phyloP scores from a whole-genome alignment of 37 sponge, comb jelly and placozoan species.

The Diacarnus erythraeanus region DNA sequence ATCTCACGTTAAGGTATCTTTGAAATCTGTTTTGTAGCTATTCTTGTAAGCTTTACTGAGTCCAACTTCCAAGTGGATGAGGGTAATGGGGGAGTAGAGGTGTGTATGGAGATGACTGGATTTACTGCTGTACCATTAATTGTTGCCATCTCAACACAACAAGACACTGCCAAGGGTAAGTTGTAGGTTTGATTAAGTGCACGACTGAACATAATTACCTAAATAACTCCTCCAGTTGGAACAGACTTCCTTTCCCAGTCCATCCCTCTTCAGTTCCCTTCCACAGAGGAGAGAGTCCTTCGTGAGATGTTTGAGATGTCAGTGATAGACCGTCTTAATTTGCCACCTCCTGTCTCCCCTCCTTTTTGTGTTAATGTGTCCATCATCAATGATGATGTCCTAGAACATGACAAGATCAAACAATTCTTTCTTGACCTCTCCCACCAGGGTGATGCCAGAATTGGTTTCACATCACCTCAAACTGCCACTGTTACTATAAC shows the following conservation, averaged over 20 bases:
- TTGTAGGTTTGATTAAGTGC: neutral
- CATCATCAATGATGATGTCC: conserved; percentile 30
- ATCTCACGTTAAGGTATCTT: neutral
- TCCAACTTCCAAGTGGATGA: conserved; percentile 33
- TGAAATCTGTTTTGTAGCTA: conserved; percentile 2
- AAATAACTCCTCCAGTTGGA: neutral
- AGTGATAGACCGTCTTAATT: neutral
- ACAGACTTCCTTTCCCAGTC: conserved; percentile 3
- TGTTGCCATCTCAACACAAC: neutral
- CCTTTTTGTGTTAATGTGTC: conserved; percentile 11
- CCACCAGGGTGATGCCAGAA: too few relatives aligned
- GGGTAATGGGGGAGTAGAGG: conserved; percentile 15
- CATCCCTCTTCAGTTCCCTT: conserved; percentile 1
- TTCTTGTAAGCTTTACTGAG: neutral
- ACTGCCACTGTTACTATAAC: neutral
- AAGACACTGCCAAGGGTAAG: conserved; percentile 10
- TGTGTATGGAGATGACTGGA: conserved; percentile 32
- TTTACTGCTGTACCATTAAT: neutral
- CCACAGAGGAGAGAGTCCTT: neutral
- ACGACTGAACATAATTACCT: neutral
- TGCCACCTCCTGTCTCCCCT: neutral
- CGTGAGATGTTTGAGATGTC: neutral
- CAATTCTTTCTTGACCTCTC: neutral
- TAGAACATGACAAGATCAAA: neutral
- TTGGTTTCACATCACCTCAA: neutral